Evolutionary conservation across 37 sponge, comb jelly and placozoan genomes (phyloP).

Genomic region (Aplysina aerophoba): DNA sequence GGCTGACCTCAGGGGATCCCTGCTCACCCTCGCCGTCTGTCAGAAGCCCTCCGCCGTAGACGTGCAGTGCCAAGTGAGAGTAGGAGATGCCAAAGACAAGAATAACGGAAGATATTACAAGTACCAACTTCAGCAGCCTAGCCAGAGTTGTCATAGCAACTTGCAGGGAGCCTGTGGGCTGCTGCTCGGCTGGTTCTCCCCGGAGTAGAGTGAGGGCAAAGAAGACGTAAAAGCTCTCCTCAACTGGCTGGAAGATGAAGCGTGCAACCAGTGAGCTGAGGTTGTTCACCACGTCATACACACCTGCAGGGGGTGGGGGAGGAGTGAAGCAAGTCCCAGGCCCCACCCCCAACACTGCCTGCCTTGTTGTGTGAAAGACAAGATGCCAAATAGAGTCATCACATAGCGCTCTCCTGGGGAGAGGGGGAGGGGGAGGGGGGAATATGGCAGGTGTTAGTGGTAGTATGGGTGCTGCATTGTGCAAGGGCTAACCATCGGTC

Average conservation of each 20-base stretch:
- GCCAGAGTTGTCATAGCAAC: constrained; percentile 56
- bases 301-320: constrained; percentile 41
- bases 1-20: neutral
- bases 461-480: neutral
- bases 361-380: constrained; percentile 95
- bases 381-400: constrained; percentile 90
- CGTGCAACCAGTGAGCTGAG: constrained; percentile 92
- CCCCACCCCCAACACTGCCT: neutral
- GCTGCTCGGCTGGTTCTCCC: constrained; percentile 68
- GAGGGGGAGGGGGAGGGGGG: neutral
- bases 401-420: constrained; percentile 88
- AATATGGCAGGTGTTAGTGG: neutral
- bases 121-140: constrained; percentile 75
- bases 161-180: constrained; percentile 45
- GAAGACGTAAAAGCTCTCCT: constrained; percentile 94
- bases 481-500: constrained; percentile 72
- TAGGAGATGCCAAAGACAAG: constrained; percentile 89
- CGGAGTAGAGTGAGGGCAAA: constrained; percentile 83
- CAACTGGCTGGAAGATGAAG: constrained; percentile 91
- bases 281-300: constrained; percentile 88
- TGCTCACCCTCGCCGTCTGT: constrained; percentile 47
- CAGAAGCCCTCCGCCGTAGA: constrained; percentile 92
- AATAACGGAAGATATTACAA: constrained; percentile 71
- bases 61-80: constrained; percentile 80
- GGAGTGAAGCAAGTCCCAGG: neutral